Percentiles rank a stretch among this genome's conserved stretches.
Evolutionary conservation across 2,888 invertebrate genomes (phyloP).

Genomic region (Tanytarsus gracilentus): DNA sequence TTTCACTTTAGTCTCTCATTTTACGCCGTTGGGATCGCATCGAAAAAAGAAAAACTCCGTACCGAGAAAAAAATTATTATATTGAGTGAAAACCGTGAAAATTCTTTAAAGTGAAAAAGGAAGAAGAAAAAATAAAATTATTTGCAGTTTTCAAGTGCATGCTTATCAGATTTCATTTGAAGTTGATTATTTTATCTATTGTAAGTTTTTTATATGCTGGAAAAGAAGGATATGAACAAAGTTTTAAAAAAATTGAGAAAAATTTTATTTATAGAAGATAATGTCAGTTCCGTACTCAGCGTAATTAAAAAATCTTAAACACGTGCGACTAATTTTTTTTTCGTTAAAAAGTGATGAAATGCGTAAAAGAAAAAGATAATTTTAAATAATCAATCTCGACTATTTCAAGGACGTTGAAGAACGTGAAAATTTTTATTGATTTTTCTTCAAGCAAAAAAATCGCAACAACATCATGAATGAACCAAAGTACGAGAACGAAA

Average conservation of each 20-base stretch:
- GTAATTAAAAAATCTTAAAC: not conserved
- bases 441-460: constrained; percentile 4
- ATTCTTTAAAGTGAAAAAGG: no score
- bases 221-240: no score
- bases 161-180: no score
- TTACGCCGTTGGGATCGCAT: no score
- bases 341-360: not conserved
- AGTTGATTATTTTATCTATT: not conserved
- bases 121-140: no score
- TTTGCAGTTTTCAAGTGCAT: no score
- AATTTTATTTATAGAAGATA: constrained; percentile 17
- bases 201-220: not conserved
- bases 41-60: no score
- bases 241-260: constrained; percentile 9
- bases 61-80: no score
- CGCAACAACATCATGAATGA: no score
- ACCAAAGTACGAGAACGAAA: not conserved
- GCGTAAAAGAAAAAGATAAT: not conserved
- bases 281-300: constrained; percentile 3
- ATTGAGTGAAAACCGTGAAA: no score
- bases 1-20: no score
- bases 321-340: constrained; percentile 12
- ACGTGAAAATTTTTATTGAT: constrained; percentile 10
- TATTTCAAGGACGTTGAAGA: constrained; percentile 1
- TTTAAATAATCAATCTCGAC: not conserved